Evolutionary conservation across 37 sponge, comb jelly and placozoan genomes (phyloP), one percentile per base, ranked within the genome.

Genomic region (Dysidea cf. avara): DNA sequence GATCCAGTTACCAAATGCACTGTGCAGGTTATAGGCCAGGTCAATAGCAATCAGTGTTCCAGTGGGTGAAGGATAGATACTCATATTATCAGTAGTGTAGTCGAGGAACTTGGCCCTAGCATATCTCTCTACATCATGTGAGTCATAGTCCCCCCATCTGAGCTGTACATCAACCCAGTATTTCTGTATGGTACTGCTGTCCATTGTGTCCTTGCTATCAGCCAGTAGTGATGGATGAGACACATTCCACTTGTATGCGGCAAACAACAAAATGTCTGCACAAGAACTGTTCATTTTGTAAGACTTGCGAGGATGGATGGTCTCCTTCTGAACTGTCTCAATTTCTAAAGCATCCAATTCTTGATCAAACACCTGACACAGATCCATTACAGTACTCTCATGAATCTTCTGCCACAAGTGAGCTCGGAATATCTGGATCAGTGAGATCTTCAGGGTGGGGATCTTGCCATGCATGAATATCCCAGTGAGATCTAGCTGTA

Each of bases 381-480:
- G 70, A 64, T 99, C 99, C 99, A 99, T 99, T 51, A 99, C 99
- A 6, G 95, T 83, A 47, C 96, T 96, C 75, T 99, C 99, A 77
- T 99, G 99, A 3, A 99, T 68, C 69, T 99, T 99, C 96, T 99
- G 99, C 99, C 99, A 99, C 81, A 99, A 80, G 62, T 99, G 99
- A 74, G 99, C 99, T 66, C 99, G 51, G 81, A 99, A 99, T 58
- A 99, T 99, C 75, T 99, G 99, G 43, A 99, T 99, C 39, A 99
- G 89, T n/a, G 99, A 99, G 78, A 99, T 99, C 89, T 99, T 99
- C 59, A 99, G 89, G 0, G 99, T 99, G 34, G 99, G 99, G 60
- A 99, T 99, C 72, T 99, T 99, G 26, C 99, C 99, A 61, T 99
- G 99, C 99, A 99, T 99, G 86, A 99, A 99, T 69, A 99, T 99